Evolutionary conservation across 2,888 invertebrate species (phyloP).

Genomic region (Steromphala cineraria): DNA sequence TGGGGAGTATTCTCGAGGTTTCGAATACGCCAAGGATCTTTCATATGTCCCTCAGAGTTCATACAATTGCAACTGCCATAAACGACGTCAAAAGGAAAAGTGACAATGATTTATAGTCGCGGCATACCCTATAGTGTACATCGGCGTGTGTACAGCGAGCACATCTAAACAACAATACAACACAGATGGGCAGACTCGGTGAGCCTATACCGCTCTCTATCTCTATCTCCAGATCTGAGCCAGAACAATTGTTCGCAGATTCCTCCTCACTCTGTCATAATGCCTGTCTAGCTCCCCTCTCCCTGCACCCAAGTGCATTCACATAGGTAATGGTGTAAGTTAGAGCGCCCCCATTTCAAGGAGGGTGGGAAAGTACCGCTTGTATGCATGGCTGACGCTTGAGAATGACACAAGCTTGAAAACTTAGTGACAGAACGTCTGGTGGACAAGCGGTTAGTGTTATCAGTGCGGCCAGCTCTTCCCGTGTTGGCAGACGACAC

Average conservation of each 20-base stretch:
- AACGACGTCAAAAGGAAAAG: no score
- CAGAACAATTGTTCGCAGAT: background rate
- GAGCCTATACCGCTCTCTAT: no score
- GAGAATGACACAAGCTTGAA: constrained; percentile 4
- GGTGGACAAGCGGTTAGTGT: background rate
- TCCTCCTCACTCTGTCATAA: background rate
- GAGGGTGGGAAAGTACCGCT: background rate
- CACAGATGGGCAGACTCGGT: no score
- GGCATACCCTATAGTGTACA: no score
- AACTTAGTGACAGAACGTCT: background rate
- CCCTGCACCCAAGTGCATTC: constrained; percentile 1
- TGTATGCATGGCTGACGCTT: background rate
- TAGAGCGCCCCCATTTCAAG: constrained; percentile 5
- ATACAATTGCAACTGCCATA: no score
- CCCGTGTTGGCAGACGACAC: background rate
- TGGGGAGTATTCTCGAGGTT: no score
- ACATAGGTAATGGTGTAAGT: background rate
- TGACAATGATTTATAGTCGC: no score
- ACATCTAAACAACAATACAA: no score
- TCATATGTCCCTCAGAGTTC: no score
- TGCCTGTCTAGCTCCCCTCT: background rate
- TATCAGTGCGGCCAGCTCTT: background rate
- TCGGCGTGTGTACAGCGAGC: no score
- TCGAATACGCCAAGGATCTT: no score
- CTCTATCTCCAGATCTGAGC: background rate